phyloP scores from a whole-genome alignment of 1,140 invertebrate genomes.

The Sycophila sp. region DNA sequence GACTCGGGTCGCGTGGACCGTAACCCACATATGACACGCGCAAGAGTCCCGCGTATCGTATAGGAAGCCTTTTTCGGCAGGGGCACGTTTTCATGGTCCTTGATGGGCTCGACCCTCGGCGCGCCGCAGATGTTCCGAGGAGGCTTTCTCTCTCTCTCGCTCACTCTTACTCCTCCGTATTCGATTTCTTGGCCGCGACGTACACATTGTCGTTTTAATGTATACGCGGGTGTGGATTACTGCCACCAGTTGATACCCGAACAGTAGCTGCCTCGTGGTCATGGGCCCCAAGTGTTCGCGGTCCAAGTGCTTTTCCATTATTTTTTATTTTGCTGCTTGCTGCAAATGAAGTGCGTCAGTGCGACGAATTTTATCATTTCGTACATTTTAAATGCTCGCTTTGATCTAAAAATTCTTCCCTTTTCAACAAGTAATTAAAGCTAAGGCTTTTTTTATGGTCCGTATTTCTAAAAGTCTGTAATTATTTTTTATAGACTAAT shows the following conservation, averaged over 20 bases:
- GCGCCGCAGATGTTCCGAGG: slow-evolving; percentile 1
- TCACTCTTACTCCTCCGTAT: background rate
- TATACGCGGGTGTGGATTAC: slow-evolving; percentile 1
- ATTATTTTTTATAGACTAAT: too few relatives aligned
- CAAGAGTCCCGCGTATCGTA: background rate
- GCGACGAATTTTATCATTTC: too few relatives aligned
- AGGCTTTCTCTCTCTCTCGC: background rate
- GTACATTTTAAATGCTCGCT: too few relatives aligned
- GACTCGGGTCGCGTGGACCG: background rate
- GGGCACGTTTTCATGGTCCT: background rate
- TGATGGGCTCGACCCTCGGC: background rate
- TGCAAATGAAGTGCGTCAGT: too few relatives aligned
- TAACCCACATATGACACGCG: background rate
- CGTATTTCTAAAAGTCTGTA: too few relatives aligned
- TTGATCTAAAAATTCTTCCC: too few relatives aligned
- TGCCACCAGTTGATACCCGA: slow-evolving; percentile 2
- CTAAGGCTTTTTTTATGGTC: too few relatives aligned
- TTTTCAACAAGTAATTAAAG: too few relatives aligned
- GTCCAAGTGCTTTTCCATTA: background rate
- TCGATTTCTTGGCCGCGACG: slow-evolving; percentile 1
- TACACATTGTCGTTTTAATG: background rate
- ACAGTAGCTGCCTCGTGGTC: too few relatives aligned
- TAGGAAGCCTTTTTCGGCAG: slow-evolving; percentile 15
- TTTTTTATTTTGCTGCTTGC: too few relatives aligned
- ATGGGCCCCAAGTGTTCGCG: background rate